A percentile compares a stretch with the other conserved stretches of the same genome.
phyloP scores from a whole-genome alignment of 2,888 invertebrate genomes.

The Machimus atricapillus region DNA sequence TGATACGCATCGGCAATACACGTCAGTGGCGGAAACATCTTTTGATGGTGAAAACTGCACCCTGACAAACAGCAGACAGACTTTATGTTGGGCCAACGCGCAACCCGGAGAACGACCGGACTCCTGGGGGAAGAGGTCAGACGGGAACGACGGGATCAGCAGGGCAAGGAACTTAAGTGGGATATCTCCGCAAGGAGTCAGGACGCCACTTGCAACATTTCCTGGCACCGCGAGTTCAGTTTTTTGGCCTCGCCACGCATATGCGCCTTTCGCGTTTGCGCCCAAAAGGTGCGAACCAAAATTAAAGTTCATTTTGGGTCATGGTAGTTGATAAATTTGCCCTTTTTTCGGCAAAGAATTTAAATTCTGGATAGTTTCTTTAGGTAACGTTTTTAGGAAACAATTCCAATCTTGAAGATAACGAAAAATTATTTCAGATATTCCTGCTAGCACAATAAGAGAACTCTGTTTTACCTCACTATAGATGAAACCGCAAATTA shows the following conservation, averaged over 20 bases:
- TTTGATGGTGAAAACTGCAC: constrained; percentile 28
- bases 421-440: no score
- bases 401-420: no score
- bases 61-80: constrained; percentile 6
- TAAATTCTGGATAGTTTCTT: background rate
- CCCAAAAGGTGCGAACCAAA: background rate
- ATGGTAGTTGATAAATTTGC: background rate
- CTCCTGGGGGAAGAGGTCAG: background rate
- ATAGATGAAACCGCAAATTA: no score
- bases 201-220: constrained; percentile 27
- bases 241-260: background rate
- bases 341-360: background rate
- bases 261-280: background rate
- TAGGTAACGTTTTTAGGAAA: background rate
- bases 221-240: background rate
- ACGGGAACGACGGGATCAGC: background rate
- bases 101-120: background rate
- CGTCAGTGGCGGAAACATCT: constrained; percentile 23
- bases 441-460: no score
- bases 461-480: no score
- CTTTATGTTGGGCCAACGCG: background rate
- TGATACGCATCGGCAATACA: constrained; percentile 22
- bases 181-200: background rate
- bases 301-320: background rate
- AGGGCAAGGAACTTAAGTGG: background rate